These are phyloP conservation scores for Molossus alvarezi DNA, from an alignment of 2,797 vertebrate species.

Conservation along the genomic window DNA sequence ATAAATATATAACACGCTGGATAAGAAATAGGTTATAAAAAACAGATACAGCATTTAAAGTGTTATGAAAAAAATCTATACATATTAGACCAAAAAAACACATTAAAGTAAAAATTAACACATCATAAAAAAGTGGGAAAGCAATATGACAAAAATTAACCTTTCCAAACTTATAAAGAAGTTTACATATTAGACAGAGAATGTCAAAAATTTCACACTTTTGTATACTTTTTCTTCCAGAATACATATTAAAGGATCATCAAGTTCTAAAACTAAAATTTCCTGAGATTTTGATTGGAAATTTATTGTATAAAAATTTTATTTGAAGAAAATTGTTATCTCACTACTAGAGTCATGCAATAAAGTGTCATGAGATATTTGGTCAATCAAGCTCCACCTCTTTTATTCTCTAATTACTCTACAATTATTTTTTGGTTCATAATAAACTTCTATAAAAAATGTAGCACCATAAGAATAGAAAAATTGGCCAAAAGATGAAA, in stretches of 20 bases:
- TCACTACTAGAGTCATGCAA: neutral
- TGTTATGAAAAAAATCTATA: neutral
- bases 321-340: neutral
- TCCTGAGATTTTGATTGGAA: neutral
- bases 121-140: neutral
- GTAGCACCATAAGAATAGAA: neutral
- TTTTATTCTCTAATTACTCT: neutral
- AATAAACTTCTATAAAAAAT: neutral
- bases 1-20: neutral
- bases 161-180: neutral
- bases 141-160: neutral
- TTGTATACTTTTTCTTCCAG: neutral
- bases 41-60: neutral
- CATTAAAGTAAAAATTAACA: neutral
- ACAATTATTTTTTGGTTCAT: neutral
- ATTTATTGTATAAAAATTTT: neutral
- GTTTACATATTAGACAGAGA: neutral
- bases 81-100: neutral
- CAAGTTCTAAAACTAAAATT: neutral
- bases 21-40: neutral
- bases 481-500: neutral
- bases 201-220: neutral
- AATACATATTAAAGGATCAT: neutral
- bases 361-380: neutral
- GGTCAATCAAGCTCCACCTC: neutral